phyloP scores from a whole-genome alignment of 2,888 invertebrate genomes.

The Polia nebulosa region DNA sequence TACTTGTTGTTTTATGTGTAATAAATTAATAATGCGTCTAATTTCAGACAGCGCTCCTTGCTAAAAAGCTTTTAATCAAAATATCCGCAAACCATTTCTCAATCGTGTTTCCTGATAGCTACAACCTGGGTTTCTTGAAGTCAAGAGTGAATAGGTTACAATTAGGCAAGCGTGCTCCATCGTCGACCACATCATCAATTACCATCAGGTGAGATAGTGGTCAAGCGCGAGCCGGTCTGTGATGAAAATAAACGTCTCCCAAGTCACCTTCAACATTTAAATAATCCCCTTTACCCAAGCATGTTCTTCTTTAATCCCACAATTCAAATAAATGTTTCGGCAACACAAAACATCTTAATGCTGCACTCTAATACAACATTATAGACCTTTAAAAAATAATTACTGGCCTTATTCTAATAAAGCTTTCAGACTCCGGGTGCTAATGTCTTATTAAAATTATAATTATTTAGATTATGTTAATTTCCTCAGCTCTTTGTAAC shows the following conservation, averaged over 20 bases:
- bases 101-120: too few species aligned
- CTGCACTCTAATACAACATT: conserved; percentile 12
- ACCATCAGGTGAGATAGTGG: too few species aligned
- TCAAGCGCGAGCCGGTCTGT: too few species aligned
- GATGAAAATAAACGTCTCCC: background rate
- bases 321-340: conserved; percentile 37
- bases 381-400: conserved; percentile 53
- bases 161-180: too few species aligned
- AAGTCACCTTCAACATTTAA: background rate
- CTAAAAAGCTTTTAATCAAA: too few species aligned
- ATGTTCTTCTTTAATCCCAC: conserved; percentile 12
- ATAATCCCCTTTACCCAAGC: background rate
- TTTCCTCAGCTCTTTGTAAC: conserved; percentile 52
- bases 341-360: conserved; percentile 17
- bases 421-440: conserved; percentile 41
- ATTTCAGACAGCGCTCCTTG: too few species aligned
- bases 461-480: conserved; percentile 65
- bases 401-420: conserved; percentile 46
- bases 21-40: too few species aligned
- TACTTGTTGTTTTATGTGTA: too few species aligned
- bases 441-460: conserved; percentile 64
- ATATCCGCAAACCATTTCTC: too few species aligned
- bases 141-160: too few species aligned
- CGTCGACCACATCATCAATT: too few species aligned
- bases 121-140: too few species aligned